Percentiles rank a stretch among this genome's conserved stretches.
Conservation (phyloP, 2,797 vertebrate genomes). For the Manis javanica region DNA sequence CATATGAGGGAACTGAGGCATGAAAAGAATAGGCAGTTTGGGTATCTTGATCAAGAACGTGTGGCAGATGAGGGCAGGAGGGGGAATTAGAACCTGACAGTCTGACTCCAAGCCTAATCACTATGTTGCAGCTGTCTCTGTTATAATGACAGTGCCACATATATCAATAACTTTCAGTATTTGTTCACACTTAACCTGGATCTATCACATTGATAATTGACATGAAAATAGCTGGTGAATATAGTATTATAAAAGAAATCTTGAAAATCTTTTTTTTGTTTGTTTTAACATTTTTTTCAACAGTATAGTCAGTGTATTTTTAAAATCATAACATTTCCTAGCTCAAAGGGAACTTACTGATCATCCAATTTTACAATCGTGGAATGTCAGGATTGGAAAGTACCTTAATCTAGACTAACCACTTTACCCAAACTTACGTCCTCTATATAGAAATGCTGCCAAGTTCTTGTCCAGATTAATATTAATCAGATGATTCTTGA, state of each 20-base stretch:
- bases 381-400: neutral
- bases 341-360: neutral
- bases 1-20: neutral
- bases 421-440: neutral
- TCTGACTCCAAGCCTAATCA: neutral
- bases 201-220: neutral
- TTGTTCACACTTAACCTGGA: neutral
- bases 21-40: neutral
- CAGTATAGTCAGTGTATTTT: neutral
- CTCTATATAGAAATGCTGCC: neutral
- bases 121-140: rapidly evolving
- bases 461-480: neutral
- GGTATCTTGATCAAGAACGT: neutral
- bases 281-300: neutral
- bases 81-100: neutral
- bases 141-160: neutral
- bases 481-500: neutral
- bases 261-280: neutral
- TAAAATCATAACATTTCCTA: neutral
- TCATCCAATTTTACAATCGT: neutral
- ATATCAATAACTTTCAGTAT: neutral
- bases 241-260: neutral
- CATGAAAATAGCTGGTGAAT: neutral
- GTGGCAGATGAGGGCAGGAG: neutral
- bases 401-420: neutral